Evolutionary conservation across 2,888 invertebrate genomes (phyloP), one percentile per base, ranked within the genome.

Genomic region (Gasteruption jaculator): DNA sequence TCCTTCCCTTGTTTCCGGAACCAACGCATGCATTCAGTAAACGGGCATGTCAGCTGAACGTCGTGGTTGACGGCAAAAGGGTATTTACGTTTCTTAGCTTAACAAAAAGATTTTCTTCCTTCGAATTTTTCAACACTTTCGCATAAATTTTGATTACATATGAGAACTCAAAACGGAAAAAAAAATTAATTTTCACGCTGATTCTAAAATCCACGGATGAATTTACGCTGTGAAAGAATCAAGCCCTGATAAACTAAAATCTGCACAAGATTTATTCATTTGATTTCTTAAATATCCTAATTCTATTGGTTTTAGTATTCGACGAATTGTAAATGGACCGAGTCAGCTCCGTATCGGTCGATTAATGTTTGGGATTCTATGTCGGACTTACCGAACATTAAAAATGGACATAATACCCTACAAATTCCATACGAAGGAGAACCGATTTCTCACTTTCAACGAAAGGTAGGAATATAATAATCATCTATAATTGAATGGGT

Each of bases 351-450:
- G 0, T 80, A 80, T 42, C 75, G 89, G 29, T 85, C 85, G 0
- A 82, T 87, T 50, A 86, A 84, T 1, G 84, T 91, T 1, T 73
- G 80, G n/a, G 91, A 91, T 67, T 82, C 89, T 0, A 83, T 91
- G 80, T 83, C 83, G 22, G 91, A 91, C 67, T 71, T 91, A 38
- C 90, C 90, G 0, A 76, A 76, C 41, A 84, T 90, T 34, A 71
- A 74, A 48, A 87, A 87, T 60, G 89, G 89, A 0, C 82, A 82
- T 10, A 80, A 76, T 46, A 73, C 73, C 46, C 77, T 81, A 22
- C 82, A 85, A 62, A 84, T 87, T 58, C 74, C 79, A 0, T 90
- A 91, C 58, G 80, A 80, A 18, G 78, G 78, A 1, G 83, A 84
- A 61, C 76, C 88, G 0, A 72, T 79, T 31, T 83, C 85, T 4